phyloP scores from a whole-genome alignment of 2,888 invertebrate genomes.

The Sinotaia quadrata region DNA sequence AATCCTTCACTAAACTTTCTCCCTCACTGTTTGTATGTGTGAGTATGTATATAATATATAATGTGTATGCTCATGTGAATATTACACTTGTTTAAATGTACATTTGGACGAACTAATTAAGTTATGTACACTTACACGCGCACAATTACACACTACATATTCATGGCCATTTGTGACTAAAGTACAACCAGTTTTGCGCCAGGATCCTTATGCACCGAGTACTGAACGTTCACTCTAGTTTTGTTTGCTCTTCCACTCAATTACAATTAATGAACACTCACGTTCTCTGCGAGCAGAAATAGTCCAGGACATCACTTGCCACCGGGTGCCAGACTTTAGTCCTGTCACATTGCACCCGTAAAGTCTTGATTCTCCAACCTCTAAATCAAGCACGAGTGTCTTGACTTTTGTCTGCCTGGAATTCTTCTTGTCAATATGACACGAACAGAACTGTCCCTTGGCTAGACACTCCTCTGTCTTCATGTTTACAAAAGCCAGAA shows the following conservation, averaged over 20 bases:
- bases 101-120: too few species aligned
- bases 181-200: too few species aligned
- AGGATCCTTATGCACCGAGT: too few species aligned
- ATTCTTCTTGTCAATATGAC: slow-evolving; percentile 2
- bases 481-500: slow-evolving; percentile 14
- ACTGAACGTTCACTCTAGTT: too few species aligned
- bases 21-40: too few species aligned
- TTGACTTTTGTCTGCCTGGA: slow-evolving; percentile 2
- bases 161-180: too few species aligned
- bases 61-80: too few species aligned
- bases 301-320: slow-evolving; percentile 10
- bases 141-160: neutral
- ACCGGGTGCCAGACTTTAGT: slow-evolving; percentile 3
- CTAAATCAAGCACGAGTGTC: slow-evolving; percentile 14
- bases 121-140: neutral
- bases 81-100: too few species aligned
- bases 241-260: too few species aligned
- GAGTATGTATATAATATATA: too few species aligned
- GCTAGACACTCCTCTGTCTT: slow-evolving; percentile 15
- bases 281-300: slow-evolving; percentile 1
- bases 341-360: slow-evolving; percentile 20
- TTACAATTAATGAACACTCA: too few species aligned
- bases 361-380: neutral
- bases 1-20: too few species aligned
- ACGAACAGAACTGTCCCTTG: neutral